A percentile compares a stretch with the other conserved stretches of the same genome.
Conservation (phyloP, 2,797 vertebrate genomes). For the Protonibea diacanthus region DNA sequence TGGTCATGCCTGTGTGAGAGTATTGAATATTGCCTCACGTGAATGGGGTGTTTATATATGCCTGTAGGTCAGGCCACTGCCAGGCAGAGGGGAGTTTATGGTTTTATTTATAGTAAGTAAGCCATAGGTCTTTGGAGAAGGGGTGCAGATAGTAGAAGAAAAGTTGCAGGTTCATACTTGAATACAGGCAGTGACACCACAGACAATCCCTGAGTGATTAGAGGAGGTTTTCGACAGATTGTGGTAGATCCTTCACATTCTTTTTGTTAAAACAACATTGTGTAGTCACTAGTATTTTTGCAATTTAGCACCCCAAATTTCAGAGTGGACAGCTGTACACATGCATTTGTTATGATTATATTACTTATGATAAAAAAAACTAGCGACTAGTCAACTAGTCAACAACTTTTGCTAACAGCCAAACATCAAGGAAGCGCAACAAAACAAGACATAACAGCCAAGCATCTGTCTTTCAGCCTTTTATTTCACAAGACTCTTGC, state of each 20-base stretch:
- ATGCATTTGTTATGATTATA: too few species aligned
- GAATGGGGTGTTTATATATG: conserved; percentile 56
- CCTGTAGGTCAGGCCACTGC: conserved; percentile 48
- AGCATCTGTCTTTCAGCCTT: too few species aligned
- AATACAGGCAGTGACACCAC: conserved; percentile 9
- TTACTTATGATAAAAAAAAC: too few species aligned
- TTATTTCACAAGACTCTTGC: too few species aligned
- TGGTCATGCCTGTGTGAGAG: conserved; percentile 43
- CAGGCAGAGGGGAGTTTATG: conserved; percentile 19
- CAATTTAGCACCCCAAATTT: too few species aligned
- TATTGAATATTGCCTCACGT: conserved; percentile 51
- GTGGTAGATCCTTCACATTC: not conserved
- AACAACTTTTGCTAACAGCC: too few species aligned
- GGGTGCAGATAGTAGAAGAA: conserved; percentile 8
- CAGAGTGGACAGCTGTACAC: too few species aligned
- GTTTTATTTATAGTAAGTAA: conserved; percentile 43
- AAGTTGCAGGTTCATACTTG: conserved; percentile 11
- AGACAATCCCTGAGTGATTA: conserved; percentile 3
- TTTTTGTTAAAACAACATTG: not conserved
- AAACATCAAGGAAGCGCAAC: too few species aligned
- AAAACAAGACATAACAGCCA: too few species aligned
- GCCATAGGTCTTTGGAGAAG: conserved; percentile 40
- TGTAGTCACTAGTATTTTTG: too few species aligned
- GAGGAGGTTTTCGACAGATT: conserved; percentile 1
- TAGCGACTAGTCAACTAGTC: too few species aligned